These are phyloP conservation scores for Crypturellus tataupa DNA, from an alignment of 2,797 vertebrate genomes.

Conservation along the genomic window DNA sequence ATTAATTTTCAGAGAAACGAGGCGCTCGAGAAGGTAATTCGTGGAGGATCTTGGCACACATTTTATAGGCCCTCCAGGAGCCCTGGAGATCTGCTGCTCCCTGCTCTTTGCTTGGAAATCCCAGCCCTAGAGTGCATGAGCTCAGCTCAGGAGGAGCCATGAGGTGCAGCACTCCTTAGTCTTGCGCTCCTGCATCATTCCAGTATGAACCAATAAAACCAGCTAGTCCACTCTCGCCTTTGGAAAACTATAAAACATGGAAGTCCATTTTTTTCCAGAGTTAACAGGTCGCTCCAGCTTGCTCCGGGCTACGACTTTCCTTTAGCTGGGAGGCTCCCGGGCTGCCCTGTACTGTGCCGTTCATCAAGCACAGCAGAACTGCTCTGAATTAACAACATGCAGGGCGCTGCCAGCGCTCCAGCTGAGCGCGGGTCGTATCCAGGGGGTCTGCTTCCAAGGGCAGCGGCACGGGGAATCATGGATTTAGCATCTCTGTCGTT, in stretches of 20 bases:
- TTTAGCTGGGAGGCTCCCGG: background rate
- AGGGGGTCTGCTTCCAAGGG: conserved; percentile 4
- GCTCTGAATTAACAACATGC: background rate
- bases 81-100: background rate
- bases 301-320: fast-evolving
- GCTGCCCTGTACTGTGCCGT: background rate
- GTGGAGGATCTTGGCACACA: background rate
- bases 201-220: conserved; percentile 43
- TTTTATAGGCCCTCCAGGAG: conserved; percentile 57
- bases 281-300: background rate
- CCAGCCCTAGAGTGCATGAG: background rate
- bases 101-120: conserved; percentile 14
- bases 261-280: background rate
- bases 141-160: conserved; percentile 6
- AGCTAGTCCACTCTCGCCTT: background rate
- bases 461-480: background rate
- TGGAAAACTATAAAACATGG: background rate
- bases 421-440: background rate
- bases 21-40: background rate
- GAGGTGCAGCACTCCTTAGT: conserved; percentile 28
- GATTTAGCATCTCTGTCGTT: background rate
- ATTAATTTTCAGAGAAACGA: conserved; percentile 36
- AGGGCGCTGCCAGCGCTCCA: background rate
- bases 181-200: background rate
- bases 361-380: background rate